phyloP scores from a whole-genome alignment of 2,888 invertebrate genomes.

The Saturnia pavonia region DNA sequence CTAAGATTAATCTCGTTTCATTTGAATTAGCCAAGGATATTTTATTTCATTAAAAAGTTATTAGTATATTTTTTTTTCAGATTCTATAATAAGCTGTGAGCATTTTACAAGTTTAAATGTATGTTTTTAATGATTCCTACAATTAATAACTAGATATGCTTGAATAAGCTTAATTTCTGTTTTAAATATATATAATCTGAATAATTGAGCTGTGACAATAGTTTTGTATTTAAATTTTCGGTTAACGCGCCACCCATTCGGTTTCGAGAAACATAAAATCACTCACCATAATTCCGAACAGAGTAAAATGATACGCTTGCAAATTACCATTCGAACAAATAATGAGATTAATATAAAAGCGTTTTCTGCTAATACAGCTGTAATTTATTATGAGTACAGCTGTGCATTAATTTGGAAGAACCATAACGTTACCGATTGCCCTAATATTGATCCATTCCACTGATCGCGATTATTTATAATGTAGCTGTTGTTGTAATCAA shows the following conservation, averaged over 20 bases:
- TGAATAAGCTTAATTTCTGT: neutral
- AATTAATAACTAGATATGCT: neutral
- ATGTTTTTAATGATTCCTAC: neutral
- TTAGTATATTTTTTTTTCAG: too few relatives aligned
- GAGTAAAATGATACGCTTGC: constrained; percentile 51
- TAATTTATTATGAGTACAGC: constrained; percentile 35
- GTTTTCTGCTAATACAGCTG: constrained; percentile 44
- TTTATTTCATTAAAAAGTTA: too few relatives aligned
- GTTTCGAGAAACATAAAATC: constrained; percentile 41
- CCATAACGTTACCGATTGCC: constrained; percentile 51
- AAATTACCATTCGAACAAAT: constrained; percentile 56
- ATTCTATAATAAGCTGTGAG: too few relatives aligned
- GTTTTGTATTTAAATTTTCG: constrained; percentile 28
- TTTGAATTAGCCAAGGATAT: too few relatives aligned
- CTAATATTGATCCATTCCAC: constrained; percentile 55
- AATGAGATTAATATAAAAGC: constrained; percentile 36
- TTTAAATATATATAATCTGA: neutral
- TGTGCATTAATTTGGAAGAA: constrained; percentile 49
- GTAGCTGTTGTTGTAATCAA: constrained; percentile 49
- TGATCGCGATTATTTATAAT: constrained; percentile 51
- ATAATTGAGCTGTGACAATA: constrained; percentile 25
- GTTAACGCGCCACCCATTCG: constrained; percentile 34
- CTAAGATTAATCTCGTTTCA: too few relatives aligned
- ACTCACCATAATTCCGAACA: constrained; percentile 59
- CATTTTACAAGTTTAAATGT: too few relatives aligned